Conservation (phyloP, 2,888 invertebrate species). For the Lacanobia oleracea region DNA sequence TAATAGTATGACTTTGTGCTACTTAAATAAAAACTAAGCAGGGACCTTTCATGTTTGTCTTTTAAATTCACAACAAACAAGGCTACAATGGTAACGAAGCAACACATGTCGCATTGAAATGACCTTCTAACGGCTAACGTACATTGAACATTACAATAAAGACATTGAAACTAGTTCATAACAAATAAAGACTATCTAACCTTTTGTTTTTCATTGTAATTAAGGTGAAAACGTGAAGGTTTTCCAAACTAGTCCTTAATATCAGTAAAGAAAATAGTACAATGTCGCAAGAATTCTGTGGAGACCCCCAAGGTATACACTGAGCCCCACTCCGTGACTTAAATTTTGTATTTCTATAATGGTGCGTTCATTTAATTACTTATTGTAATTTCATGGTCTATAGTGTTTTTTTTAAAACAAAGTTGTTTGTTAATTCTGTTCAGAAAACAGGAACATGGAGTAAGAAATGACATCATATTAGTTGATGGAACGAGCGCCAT, state of each 20-base stretch:
- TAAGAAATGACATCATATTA: neutral
- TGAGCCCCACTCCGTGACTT: neutral
- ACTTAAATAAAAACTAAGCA: conserved; percentile 1
- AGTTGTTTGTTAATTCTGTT: rapidly evolving
- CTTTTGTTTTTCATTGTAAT: conserved; percentile 1
- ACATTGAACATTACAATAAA: neutral
- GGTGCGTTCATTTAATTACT: too few species aligned
- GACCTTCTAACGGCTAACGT: conserved; percentile 21
- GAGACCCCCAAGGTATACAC: conserved; percentile 12
- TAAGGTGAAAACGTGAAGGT: neutral
- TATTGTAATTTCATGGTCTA: too few species aligned
- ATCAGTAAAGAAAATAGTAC: neutral
- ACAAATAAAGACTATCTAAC: neutral
- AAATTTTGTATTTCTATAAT: neutral
- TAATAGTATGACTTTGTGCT: neutral
- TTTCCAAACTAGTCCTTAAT: neutral
- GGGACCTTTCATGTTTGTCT: conserved; percentile 14
- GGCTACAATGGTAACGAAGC: conserved; percentile 11
- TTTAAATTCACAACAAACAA: conserved; percentile 14
- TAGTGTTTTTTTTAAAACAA: too few species aligned
- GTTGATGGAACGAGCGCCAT: neutral
- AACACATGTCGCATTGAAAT: conserved; percentile 18
- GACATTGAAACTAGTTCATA: conserved; percentile 7
- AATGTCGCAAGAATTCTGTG: neutral
- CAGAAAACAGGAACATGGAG: neutral